Base-by-base conservation (phyloP, 1,140 invertebrate genomes). In the Polyergus mexicanus region DNA sequence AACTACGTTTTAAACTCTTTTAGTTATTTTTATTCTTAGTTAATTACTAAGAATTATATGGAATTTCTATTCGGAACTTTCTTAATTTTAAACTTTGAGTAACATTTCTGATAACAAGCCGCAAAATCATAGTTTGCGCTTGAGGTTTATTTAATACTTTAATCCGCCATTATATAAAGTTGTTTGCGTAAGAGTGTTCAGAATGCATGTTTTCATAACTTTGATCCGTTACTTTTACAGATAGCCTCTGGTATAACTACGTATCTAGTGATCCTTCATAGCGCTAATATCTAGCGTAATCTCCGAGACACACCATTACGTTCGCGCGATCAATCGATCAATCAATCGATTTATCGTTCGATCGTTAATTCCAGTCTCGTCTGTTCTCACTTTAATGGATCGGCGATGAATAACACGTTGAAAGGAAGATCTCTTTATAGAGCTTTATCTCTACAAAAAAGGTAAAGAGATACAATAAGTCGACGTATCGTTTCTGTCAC, bases 241-340 rank as follows among this genome's bases (percentile, higher is more conserved):
- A 91, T 92, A 84, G 83, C 88, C 7, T 90, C 89, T 1, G 88
- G 84, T 25, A 85, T 92, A 74, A 92, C 88, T 19, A 92, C 87
- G 1, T 92, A 91, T 47, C 51, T 92, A n/a, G 89, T 91, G 19
- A 92, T 91, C 11, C 87, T 92, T 66, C 87, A 92, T 84, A 60
- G 72, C 11, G 81, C 76, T 19, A 90, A 65, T 4, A 28, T 35
- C 13, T 83, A 72, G n/a, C 19, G 11, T 58, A 22, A 60, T 78
- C 32, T 22, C 28, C 22, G 22, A 16, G 0, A 56, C 13, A 25
- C 66, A 11, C 3, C 19, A n/a, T 13, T 35, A 28, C 38, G 25
- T 28, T 51, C 6, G 3, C 4, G 22, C 35, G 16, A 38, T 7
- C 16, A 19, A 16, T 7, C 16, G 25, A 16, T 28, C 19, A 19